Evolutionary conservation across 2,888 invertebrate genomes (phyloP).

Genomic region (Oithona nana): DNA sequence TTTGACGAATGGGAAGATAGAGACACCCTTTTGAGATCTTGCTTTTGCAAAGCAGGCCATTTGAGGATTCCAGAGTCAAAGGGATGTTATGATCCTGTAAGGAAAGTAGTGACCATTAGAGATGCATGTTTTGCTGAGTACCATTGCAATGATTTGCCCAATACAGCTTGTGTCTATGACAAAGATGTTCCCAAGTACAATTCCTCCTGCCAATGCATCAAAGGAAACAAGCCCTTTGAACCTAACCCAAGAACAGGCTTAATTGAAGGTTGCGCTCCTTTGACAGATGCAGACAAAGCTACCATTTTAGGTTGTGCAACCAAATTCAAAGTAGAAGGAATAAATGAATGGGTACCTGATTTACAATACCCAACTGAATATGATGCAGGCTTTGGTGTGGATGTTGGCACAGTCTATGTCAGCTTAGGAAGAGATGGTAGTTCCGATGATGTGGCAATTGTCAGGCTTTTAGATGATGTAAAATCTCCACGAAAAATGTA

Average conservation of each 20-base stretch:
- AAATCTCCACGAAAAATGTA: conserved; percentile 7
- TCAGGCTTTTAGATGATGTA: neutral
- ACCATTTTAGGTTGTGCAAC: conserved; percentile 1
- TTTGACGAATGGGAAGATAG: conserved; percentile 7
- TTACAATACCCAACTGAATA: neutral
- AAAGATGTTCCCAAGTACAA: conserved; percentile 8
- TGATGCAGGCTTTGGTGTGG: neutral
- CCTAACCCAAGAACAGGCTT: conserved; percentile 13
- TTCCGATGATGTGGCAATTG: conserved; percentile 1
- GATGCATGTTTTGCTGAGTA: conserved; percentile 16
- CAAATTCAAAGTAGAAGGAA: neutral
- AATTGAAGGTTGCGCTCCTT: conserved; percentile 13
- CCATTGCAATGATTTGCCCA: conserved; percentile 15
- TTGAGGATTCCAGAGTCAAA: conserved; percentile 12
- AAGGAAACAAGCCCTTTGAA: conserved; percentile 15
- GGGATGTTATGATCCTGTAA: conserved; percentile 17
- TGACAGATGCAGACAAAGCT: conserved; percentile 9
- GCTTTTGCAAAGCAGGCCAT: conserved; percentile 11
- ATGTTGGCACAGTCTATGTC: neutral
- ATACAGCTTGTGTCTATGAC: conserved; percentile 11
- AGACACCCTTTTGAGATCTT: conserved; percentile 12
- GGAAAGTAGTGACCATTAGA: conserved; percentile 12
- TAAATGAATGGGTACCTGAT: conserved; percentile 10
- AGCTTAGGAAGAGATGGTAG: neutral
- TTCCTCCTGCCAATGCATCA: conserved; percentile 13